A percentile compares a stretch with the other conserved stretches of the same genome.
These are phyloP conservation scores for Pandemis corylana DNA, from an alignment of 2,888 invertebrate genomes.

Conservation along the genomic window DNA sequence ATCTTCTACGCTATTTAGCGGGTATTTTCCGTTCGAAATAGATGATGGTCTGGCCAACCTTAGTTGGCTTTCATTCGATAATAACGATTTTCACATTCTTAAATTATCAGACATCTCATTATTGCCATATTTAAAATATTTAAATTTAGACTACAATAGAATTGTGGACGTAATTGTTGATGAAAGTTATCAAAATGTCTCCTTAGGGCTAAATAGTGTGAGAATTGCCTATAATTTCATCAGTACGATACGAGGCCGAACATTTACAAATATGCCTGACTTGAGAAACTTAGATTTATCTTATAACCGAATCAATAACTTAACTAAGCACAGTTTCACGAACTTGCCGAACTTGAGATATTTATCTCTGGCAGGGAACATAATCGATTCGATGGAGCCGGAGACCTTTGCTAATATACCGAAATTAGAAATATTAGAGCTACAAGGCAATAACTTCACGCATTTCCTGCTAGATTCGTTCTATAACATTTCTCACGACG, in stretches of 20 bases:
- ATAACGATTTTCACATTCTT: slow-evolving; percentile 92
- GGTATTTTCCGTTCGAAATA: slow-evolving; percentile 90
- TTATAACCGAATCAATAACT: slow-evolving; percentile 89
- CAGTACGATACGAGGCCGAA: slow-evolving; percentile 87
- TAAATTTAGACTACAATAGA: slow-evolving; percentile 94
- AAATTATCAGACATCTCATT: slow-evolving; percentile 89
- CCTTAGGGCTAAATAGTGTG: slow-evolving; percentile 90
- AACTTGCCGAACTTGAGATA: slow-evolving; percentile 92
- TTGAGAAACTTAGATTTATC: slow-evolving; percentile 92
- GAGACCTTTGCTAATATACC: slow-evolving; percentile 91
- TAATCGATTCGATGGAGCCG: slow-evolving; percentile 89
- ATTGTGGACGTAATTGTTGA: slow-evolving; percentile 88
- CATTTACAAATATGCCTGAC: slow-evolving; percentile 89
- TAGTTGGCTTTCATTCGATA: slow-evolving; percentile 94
- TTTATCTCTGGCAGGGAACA: slow-evolving; percentile 93
- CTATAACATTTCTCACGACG: slow-evolving; percentile 87
- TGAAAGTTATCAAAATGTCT: slow-evolving; percentile 88
- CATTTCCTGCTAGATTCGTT: slow-evolving; percentile 88
- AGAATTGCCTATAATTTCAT: slow-evolving; percentile 93
- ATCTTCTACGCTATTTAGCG: slow-evolving; percentile 93
- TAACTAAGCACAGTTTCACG: slow-evolving; percentile 90
- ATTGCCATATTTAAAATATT: slow-evolving; percentile 89
- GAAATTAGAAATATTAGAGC: slow-evolving; percentile 90
- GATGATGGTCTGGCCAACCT: slow-evolving; percentile 90
- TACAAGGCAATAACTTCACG: slow-evolving; percentile 91